These are phyloP conservation scores for Gephyroberyx darwinii DNA, from an alignment of 2,797 vertebrate genomes.

Conservation along the genomic window DNA sequence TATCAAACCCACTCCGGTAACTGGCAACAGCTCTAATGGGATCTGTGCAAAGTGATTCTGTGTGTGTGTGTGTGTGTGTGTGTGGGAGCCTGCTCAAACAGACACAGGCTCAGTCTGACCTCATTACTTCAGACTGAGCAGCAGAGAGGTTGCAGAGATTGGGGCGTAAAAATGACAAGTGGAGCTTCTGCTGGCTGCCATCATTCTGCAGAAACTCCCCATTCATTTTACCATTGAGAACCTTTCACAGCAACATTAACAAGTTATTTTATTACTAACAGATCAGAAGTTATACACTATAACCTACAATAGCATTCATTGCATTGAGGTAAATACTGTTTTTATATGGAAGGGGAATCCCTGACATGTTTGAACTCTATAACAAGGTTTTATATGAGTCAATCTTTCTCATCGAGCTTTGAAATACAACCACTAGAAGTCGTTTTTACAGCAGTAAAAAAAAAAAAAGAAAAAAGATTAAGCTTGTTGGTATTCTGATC, in stretches of 20 bases:
- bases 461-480: too few relatives aligned
- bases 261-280: too few relatives aligned
- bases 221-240: constrained; percentile 1
- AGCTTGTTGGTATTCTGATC: neutral
- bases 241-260: neutral
- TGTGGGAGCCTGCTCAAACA: neutral
- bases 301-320: too few relatives aligned
- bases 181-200: neutral
- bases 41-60: constrained; percentile 27
- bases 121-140: neutral
- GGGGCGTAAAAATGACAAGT: neutral
- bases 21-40: constrained; percentile 26
- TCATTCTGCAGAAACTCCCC: neutral
- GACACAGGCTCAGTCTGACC: neutral
- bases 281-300: too few relatives aligned
- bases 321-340: too few relatives aligned
- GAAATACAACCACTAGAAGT: too few relatives aligned
- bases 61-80: neutral
- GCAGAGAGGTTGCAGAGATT: neutral
- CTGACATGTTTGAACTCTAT: too few relatives aligned
- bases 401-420: too few relatives aligned
- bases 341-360: too few relatives aligned
- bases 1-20: constrained; percentile 19
- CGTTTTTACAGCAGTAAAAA: too few relatives aligned
- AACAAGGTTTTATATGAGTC: too few relatives aligned